phyloP scores from a whole-genome alignment of 2,113 vertebrate species.

The Xenopus borealis region DNA sequence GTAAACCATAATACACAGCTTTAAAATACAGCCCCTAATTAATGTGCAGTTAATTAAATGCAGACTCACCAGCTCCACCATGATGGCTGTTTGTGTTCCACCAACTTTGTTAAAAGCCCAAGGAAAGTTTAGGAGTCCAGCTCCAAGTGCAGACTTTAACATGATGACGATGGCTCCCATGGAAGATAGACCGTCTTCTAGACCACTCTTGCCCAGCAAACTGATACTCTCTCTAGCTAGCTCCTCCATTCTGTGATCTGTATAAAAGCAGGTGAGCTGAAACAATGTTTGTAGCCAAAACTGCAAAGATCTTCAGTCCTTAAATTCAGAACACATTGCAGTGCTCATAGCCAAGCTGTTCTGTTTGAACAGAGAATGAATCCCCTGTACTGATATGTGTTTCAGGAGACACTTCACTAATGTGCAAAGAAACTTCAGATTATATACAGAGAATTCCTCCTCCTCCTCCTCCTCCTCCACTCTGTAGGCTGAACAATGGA shows the following conservation, averaged over 20 bases:
- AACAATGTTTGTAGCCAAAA: neutral
- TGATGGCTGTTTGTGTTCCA: slow-evolving; percentile 71
- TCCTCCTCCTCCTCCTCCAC: neutral
- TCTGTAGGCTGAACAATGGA: neutral
- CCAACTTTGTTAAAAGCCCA: slow-evolving; percentile 89
- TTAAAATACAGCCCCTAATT: too few relatives aligned
- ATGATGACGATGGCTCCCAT: slow-evolving; percentile 84
- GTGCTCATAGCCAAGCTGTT: too few relatives aligned
- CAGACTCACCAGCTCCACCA: slow-evolving; percentile 83
- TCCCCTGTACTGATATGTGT: too few relatives aligned
- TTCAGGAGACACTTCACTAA: neutral
- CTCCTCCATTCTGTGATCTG: slow-evolving; percentile 67
- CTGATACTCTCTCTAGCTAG: slow-evolving; percentile 62
- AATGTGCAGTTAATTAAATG: too few relatives aligned
- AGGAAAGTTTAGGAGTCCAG: slow-evolving; percentile 89
- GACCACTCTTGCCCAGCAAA: slow-evolving; percentile 61
- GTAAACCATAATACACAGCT: too few relatives aligned
- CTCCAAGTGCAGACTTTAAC: slow-evolving; percentile 87
- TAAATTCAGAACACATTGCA: too few relatives aligned
- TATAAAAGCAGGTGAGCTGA: neutral
- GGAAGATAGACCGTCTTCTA: slow-evolving; percentile 66
- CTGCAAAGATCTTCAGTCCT: neutral
- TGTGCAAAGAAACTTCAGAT: neutral
- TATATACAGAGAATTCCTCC: neutral
- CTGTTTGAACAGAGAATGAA: neutral